Percentiles rank a stretch among this genome's conserved stretches.
Evolutionary conservation across 1,140 invertebrate genomes (phyloP).

Genomic region (Ceratosolen fusciceps): DNA sequence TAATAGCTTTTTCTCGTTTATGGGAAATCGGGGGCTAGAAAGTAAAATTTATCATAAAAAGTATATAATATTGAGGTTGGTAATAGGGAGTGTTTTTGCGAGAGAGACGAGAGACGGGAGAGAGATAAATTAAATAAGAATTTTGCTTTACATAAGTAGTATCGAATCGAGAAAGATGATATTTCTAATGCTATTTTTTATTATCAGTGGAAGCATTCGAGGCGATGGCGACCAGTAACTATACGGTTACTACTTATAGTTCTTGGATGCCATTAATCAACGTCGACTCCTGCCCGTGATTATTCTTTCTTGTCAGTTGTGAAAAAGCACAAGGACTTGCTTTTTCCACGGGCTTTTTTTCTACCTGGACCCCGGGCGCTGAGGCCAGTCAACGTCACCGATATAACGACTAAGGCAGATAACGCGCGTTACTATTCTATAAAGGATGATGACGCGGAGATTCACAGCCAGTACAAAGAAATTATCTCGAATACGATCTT

Average conservation of each 20-base stretch:
- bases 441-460: slow-evolving; percentile 29
- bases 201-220: neutral
- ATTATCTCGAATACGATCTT: slow-evolving; percentile 8
- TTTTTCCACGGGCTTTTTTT: slow-evolving; percentile 22
- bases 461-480: slow-evolving; percentile 28
- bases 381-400: neutral
- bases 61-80: too few relatives aligned
- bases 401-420: slow-evolving; percentile 14
- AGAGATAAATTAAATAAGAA: neutral
- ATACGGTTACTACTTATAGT: slow-evolving; percentile 23
- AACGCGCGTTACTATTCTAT: slow-evolving; percentile 47
- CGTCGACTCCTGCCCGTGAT: slow-evolving; percentile 42
- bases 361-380: neutral
- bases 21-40: too few relatives aligned
- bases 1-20: too few relatives aligned
- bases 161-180: neutral
- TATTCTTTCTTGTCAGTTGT: slow-evolving; percentile 48
- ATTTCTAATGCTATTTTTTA: neutral
- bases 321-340: slow-evolving; percentile 42
- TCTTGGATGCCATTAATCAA: slow-evolving; percentile 47
- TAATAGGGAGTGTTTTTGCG: too few relatives aligned
- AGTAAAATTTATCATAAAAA: too few relatives aligned
- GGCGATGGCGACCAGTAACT: neutral
- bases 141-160: neutral
- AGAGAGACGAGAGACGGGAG: too few relatives aligned